Conservation (phyloP, 1,140 invertebrate genomes). For the Drosophila pseudoananassae region DNA sequence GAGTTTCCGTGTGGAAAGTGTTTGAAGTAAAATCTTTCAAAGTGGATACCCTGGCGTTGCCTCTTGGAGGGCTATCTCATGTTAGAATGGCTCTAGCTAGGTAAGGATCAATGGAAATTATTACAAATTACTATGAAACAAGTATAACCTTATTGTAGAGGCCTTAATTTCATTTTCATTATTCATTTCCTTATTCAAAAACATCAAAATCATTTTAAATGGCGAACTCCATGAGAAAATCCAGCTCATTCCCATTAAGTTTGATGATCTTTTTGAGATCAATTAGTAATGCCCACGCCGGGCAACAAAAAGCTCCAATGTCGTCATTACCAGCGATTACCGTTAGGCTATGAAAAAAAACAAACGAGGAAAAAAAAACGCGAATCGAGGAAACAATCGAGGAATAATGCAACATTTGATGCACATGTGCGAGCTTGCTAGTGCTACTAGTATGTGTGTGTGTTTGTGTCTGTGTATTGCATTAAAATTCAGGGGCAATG, state of each 20-base stretch:
- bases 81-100: slow-evolving; percentile 87
- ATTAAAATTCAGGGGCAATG: slow-evolving; percentile 76
- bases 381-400: slow-evolving; percentile 43
- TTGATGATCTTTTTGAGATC: slow-evolving; percentile 35
- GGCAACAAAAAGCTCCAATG: slow-evolving; percentile 58
- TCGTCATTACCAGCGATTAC: slow-evolving; percentile 60
- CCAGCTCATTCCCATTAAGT: slow-evolving; percentile 15
- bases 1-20: slow-evolving; percentile 44
- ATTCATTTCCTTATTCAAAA: background rate
- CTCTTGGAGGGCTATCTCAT: slow-evolving; percentile 86
- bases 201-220: background rate
- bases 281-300: slow-evolving; percentile 41
- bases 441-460: background rate
- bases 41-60: slow-evolving; percentile 86
- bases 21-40: slow-evolving; percentile 75
- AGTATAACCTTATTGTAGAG: too few species aligned
- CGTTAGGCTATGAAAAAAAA: slow-evolving; percentile 51
- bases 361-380: slow-evolving; percentile 27
- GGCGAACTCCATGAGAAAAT: background rate
- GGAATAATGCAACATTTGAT: slow-evolving; percentile 50
- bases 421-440: background rate
- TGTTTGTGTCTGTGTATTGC: slow-evolving; percentile 34
- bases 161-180: too few species aligned
- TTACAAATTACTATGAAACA: too few species aligned
- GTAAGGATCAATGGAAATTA: slow-evolving; percentile 74